Percentiles rank a stretch among this genome's conserved stretches.
phyloP scores from a whole-genome alignment of 2,888 invertebrate genomes.

The Tiphia femorata region DNA sequence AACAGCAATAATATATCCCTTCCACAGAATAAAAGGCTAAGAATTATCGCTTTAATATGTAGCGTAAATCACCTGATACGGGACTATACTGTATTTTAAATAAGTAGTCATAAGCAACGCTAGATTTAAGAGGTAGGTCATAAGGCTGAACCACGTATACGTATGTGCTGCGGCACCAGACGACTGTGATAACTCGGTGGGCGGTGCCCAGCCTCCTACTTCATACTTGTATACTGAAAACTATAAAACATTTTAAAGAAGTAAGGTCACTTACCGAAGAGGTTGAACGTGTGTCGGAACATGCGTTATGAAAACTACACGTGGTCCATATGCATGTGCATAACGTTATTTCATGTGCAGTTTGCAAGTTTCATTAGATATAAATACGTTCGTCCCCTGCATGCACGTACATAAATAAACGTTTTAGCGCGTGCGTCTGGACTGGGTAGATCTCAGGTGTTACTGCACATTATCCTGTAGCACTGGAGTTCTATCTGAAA shows the following conservation, averaged over 20 bases:
- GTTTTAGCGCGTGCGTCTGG: conserved; percentile 21
- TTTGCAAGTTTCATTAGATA: conserved; percentile 23
- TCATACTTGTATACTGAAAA: conserved; percentile 66
- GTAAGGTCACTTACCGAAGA: conserved; percentile 45
- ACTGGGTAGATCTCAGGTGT: conserved; percentile 12
- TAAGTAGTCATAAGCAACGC: conserved; percentile 34
- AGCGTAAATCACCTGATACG: conserved; percentile 40
- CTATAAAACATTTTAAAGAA: conserved; percentile 48
- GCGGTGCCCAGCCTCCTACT: conserved; percentile 70
- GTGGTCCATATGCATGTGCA: conserved; percentile 48
- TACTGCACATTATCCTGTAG: conserved; percentile 10
- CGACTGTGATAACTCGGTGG: conserved; percentile 70
- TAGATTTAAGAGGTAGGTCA: conserved; percentile 64
- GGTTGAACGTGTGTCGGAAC: conserved; percentile 50
- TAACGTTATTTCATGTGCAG: conserved; percentile 23
- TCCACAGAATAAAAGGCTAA: conserved; percentile 17
- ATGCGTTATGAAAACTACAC: conserved; percentile 33
- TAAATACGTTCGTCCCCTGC: conserved; percentile 1
- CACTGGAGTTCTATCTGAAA: conserved; percentile 14
- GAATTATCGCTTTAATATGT: conserved; percentile 17
- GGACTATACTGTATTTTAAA: conserved; percentile 50
- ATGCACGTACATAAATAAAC: conserved; percentile 6
- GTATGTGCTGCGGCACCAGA: conserved; percentile 70
- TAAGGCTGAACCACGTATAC: conserved; percentile 70
- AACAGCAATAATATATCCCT: conserved; percentile 39